A percentile compares a stretch with the other conserved stretches of the same genome.
phyloP scores from a whole-genome alignment of 2,113 vertebrate genomes.

The Prunella himalayana region DNA sequence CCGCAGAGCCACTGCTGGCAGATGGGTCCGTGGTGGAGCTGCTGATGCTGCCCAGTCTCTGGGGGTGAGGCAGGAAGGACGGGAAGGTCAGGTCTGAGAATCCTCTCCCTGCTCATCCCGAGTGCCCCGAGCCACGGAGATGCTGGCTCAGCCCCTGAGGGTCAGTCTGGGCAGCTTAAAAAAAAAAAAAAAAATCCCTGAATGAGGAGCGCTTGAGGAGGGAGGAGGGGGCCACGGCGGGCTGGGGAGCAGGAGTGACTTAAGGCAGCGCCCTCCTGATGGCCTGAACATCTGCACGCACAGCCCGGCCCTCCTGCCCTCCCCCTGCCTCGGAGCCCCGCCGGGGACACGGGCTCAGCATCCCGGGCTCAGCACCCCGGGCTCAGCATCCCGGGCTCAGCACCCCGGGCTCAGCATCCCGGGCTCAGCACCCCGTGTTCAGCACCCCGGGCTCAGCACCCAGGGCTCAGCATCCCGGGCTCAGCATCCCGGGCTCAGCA shows the following conservation, averaged over 20 bases:
- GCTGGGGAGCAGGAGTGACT: background rate
- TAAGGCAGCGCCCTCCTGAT: background rate
- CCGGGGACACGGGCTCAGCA: background rate
- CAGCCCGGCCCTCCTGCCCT: background rate
- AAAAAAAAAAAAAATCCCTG: background rate
- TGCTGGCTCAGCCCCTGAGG: background rate
- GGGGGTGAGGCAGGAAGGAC: background rate
- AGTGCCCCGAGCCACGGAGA: background rate
- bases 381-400: background rate
- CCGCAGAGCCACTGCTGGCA: background rate
- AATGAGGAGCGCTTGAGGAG: background rate
- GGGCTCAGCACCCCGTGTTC: no score
- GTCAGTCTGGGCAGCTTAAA: background rate
- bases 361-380: background rate
- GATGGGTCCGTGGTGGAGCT: background rate
- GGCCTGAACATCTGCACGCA: background rate
- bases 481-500: background rate
- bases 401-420: background rate
- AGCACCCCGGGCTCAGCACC: background rate
- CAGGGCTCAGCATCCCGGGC: background rate
- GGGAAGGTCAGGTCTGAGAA: background rate
- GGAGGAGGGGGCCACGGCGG: background rate
- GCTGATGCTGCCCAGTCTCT: background rate
- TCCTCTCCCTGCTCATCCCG: background rate
- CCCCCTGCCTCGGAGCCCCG: background rate